phyloP scores from a whole-genome alignment of 1,140 invertebrate species.

The Paramacrobiotus metropolitanus region DNA sequence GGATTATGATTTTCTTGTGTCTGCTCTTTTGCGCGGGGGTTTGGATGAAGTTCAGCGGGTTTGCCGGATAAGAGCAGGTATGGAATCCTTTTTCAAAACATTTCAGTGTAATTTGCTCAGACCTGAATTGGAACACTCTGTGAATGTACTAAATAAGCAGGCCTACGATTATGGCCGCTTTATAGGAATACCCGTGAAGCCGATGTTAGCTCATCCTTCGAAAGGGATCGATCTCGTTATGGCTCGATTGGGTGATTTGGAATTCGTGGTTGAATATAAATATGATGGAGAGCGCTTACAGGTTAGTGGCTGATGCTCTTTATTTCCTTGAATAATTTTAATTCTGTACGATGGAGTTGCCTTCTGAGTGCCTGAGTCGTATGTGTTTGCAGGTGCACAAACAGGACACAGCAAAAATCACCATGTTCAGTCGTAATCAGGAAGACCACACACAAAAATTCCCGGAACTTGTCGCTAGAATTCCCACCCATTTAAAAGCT shows the following conservation, averaged over 20 bases:
- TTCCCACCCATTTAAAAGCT: constrained; percentile 30
- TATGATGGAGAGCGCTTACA: constrained; percentile 98
- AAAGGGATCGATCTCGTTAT: constrained; percentile 68
- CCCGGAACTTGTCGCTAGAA: constrained; percentile 67
- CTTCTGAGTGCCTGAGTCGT: no score
- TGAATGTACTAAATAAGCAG: no score
- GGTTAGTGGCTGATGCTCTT: constrained; percentile 27
- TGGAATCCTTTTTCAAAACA: no score
- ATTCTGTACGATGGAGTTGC: no score
- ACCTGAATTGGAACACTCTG: no score
- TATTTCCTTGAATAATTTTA: no score
- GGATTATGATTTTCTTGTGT: constrained; percentile 68
- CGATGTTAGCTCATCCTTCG: constrained; percentile 95
- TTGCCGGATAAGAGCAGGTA: no score
- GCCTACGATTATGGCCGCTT: no score
- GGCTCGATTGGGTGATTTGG: constrained; percentile 60
- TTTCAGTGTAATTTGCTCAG: no score
- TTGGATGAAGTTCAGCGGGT: constrained; percentile 47
- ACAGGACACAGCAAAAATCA: constrained; percentile 38
- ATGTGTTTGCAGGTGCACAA: constrained; percentile 55
- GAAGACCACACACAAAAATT: constrained; percentile 95
- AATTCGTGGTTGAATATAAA: constrained; percentile 97
- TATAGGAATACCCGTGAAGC: constrained; percentile 60
- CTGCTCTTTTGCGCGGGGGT: constrained; percentile 51
- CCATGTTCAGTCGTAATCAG: constrained; percentile 85